phyloP scores from a whole-genome alignment of 2,888 invertebrate species.

The Poecilobothrus nobilitatus region DNA sequence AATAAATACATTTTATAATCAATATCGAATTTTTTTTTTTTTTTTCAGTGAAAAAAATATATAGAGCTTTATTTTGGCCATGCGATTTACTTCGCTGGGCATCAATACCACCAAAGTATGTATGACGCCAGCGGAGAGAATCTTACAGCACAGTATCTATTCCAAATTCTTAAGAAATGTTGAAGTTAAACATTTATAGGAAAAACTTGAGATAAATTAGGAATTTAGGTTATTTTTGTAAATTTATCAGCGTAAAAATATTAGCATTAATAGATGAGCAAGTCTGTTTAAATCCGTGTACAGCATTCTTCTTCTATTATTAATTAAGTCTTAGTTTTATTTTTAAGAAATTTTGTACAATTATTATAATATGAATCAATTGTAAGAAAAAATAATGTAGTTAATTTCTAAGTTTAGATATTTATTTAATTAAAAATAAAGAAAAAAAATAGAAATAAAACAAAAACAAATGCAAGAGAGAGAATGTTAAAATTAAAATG shows the following conservation, averaged over 20 bases:
- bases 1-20: no score
- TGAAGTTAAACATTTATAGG: background rate
- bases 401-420: background rate
- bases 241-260: constrained; percentile 4
- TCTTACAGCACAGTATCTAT: background rate
- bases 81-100: constrained; percentile 45
- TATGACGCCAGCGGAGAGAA: constrained; percentile 19
- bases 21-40: constrained; percentile 14
- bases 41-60: constrained; percentile 41
- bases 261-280: constrained; percentile 1
- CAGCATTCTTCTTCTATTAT: background rate
- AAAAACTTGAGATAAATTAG: background rate
- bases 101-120: constrained; percentile 45
- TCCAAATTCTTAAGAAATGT: constrained; percentile 3
- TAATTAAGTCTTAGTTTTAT: constrained; percentile 4
- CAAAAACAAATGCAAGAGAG: background rate
- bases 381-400: background rate
- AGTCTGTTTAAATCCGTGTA: background rate
- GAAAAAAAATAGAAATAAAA: background rate
- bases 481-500: background rate
- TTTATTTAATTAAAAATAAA: background rate
- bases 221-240: background rate
- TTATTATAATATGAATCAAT: background rate
- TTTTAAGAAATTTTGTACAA: constrained; percentile 5
- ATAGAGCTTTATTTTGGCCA: constrained; percentile 44